Evolutionary conservation across 2,113 vertebrate species (phyloP).

Genomic region (Coturnix japonica): DNA sequence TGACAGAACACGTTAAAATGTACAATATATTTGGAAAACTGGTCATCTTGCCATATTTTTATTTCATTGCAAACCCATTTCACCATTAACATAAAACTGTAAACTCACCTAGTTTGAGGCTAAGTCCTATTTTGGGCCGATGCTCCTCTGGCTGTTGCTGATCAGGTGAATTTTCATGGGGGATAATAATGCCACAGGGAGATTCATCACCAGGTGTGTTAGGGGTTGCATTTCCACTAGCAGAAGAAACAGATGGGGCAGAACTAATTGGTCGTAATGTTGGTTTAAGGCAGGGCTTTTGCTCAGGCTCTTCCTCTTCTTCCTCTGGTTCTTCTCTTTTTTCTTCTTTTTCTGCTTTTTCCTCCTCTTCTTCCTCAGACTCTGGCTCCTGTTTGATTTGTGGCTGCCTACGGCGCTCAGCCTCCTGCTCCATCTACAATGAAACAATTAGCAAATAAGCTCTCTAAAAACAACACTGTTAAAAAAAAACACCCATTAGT

Average conservation of each 20-base stretch:
- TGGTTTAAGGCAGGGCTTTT: conserved; percentile 93
- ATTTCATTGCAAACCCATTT: neutral
- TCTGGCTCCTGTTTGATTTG: conserved; percentile 90
- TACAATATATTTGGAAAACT: neutral
- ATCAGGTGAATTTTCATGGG: conserved; percentile 97
- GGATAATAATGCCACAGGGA: conserved; percentile 98
- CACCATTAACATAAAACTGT: neutral
- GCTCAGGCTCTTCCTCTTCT: conserved; percentile 86
- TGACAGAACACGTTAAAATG: neutral
- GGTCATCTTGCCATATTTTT: neutral
- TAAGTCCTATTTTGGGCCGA: conserved; percentile 96
- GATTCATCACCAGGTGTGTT: conserved; percentile 95
- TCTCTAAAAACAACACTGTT: neutral
- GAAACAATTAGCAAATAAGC: neutral
- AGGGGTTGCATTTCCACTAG: conserved; percentile 92
- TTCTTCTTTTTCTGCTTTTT: conserved; percentile 90
- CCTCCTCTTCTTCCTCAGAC: conserved; percentile 85
- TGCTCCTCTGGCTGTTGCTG: conserved; percentile 92
- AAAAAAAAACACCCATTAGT: neutral
- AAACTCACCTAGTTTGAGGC: conserved; percentile 92
- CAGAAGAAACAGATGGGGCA: conserved; percentile 94
- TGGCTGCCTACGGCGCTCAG: conserved; percentile 92
- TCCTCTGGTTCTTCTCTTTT: conserved; percentile 88
- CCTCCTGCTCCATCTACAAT: conserved; percentile 96
- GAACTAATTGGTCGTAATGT: conserved; percentile 95